Evolutionary conservation across 2,113 vertebrate species (phyloP), one percentile per base, ranked within the genome.

Genomic region (Cyphomyrus discorhynchus): DNA sequence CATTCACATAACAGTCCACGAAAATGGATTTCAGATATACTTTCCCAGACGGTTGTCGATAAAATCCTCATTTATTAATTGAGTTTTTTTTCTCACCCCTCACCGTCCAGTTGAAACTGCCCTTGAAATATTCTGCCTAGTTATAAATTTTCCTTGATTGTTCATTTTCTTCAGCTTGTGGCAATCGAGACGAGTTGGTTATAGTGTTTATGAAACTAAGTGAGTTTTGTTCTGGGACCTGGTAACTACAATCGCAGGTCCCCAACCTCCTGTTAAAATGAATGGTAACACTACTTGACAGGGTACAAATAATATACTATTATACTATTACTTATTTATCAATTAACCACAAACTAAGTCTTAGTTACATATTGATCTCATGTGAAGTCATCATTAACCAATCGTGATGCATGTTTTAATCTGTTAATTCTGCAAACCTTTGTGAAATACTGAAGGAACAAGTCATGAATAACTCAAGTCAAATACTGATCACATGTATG

Each of bases 11-110:
- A 93, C 89, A 39, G 88, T 91, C 88, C 88, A 27, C 84, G 50
- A 87, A 90, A 93, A 93, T 92, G 90, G 93, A 93, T 93, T 93
- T 93, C 86, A 90, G 93, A 92, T 92, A 91, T 92, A 92, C 91
- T 85, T 91, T 92, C 92, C 91, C 88, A 86, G 50, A 53, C 45
- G 35, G 58, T 42, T 84, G 86, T 92, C 93, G 89, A 92, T 93
- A 92, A 92, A 92, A 88, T 82, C 85, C 89, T 91, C 88, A 62
- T 93, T 92, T 92, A 91, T 92, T 92, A 92, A 92, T 93, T 92
- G 91, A 87, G 50, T 90, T 52, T 46, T 93, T 92, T 82, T 92
- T 90, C 92, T 91, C 89, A 58, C 90, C 88, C 31, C 31, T 58
- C 9, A 52, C 66, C 35, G 24, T 52, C 70, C 10, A 53, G 50